Evolutionary conservation across 2,888 invertebrate species (phyloP).

Genomic region (Sesia bembeciformis): DNA sequence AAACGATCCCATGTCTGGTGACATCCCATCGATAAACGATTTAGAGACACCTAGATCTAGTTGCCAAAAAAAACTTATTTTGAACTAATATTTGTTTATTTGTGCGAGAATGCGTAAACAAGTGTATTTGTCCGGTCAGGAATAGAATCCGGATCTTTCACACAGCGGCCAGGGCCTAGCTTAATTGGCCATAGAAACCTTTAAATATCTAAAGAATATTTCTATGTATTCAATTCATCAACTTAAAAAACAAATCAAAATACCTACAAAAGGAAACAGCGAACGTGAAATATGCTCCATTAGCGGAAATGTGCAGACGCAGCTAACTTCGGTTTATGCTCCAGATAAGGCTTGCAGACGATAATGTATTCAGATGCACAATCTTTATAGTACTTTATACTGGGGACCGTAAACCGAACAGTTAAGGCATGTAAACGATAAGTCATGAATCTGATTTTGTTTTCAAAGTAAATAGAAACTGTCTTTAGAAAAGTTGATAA

Average conservation of each 20-base stretch:
- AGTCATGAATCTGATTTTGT: background rate
- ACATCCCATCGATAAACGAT: too few relatives aligned
- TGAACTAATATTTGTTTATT: too few relatives aligned
- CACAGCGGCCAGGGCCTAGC: too few relatives aligned
- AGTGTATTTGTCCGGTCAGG: too few relatives aligned
- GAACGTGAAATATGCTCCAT: slow-evolving; percentile 41
- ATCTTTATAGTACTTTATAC: slow-evolving; percentile 24
- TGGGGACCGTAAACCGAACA: background rate
- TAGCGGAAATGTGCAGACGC: slow-evolving; percentile 48
- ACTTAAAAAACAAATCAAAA: slow-evolving; percentile 5
- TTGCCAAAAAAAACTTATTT: too few relatives aligned
- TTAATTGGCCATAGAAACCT: too few relatives aligned
- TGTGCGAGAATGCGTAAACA: too few relatives aligned
- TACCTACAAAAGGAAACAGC: slow-evolving; percentile 36
- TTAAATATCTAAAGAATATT: too few relatives aligned
- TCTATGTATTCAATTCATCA: background rate
- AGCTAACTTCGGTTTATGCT: slow-evolving; percentile 61
- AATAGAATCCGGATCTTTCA: too few relatives aligned
- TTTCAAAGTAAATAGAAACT: background rate
- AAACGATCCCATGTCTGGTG: too few relatives aligned
- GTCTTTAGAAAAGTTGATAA: background rate
- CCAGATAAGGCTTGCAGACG: slow-evolving; percentile 43
- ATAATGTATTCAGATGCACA: slow-evolving; percentile 49
- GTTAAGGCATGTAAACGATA: background rate
- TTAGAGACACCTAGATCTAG: too few relatives aligned